Conservation (phyloP, 2,888 invertebrate species). For the Pachydiplax longipennis region DNA sequence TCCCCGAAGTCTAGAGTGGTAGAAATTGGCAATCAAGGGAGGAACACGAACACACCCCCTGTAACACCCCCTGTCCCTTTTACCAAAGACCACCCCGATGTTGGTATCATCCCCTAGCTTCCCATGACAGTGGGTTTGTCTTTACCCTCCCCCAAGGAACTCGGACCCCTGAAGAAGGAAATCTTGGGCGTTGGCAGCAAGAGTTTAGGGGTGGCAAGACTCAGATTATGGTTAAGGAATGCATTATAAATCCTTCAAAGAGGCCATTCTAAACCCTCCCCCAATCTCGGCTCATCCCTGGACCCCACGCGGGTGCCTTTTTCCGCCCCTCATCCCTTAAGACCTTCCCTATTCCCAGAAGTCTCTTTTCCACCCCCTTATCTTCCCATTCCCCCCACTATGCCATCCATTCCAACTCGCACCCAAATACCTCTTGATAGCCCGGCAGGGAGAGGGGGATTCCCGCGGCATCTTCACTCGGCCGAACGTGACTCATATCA, state of each 20-base stretch:
- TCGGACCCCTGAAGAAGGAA: neutral
- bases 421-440: neutral
- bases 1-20: neutral
- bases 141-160: neutral
- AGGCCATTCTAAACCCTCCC: neutral
- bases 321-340: neutral
- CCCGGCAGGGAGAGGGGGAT: neutral
- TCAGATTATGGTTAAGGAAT: neutral
- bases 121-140: neutral
- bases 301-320: neutral
- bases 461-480: neutral
- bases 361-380: neutral
- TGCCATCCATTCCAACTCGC: neutral
- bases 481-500: neutral
- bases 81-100: no score
- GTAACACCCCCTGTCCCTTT: neutral
- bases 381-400: neutral
- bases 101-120: neutral
- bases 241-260: slow-evolving; percentile 1
- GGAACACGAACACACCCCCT: neutral
- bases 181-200: neutral
- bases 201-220: neutral
- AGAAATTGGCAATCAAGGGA: neutral
- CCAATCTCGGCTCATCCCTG: neutral
- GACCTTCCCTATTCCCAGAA: neutral